Evolutionary conservation across 2,113 vertebrate species (phyloP).

Genomic region (Poecilia latipinna): DNA sequence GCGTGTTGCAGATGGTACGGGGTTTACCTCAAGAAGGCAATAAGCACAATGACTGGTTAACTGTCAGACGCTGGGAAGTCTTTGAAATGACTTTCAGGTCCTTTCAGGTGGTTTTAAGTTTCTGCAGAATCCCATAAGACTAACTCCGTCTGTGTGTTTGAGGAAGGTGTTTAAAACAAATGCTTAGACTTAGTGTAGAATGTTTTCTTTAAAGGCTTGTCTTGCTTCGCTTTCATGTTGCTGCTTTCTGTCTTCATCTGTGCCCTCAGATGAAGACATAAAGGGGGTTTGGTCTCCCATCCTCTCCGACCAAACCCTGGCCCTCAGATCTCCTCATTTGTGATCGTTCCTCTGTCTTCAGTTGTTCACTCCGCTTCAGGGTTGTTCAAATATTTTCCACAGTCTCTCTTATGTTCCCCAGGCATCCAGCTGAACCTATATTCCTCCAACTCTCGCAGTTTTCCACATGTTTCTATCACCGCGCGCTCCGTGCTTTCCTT

Average conservation of each 20-base stretch:
- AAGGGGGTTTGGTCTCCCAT: background rate
- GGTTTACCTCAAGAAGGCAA: slow-evolving; percentile 13
- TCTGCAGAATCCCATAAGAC: slow-evolving; percentile 21
- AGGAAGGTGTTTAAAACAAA: slow-evolving; percentile 35
- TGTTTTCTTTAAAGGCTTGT: slow-evolving; percentile 23
- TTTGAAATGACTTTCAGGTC: slow-evolving; percentile 21
- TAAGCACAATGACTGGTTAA: background rate
- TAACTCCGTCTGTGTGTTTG: slow-evolving; percentile 15
- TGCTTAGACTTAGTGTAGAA: slow-evolving; percentile 9
- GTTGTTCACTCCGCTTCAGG: slow-evolving; percentile 39
- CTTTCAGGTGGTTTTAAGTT: slow-evolving; percentile 28
- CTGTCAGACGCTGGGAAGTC: slow-evolving; percentile 15
- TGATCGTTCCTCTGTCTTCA: slow-evolving; percentile 38
- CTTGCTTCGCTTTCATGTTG: slow-evolving; percentile 25
- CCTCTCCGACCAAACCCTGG: slow-evolving; percentile 13
- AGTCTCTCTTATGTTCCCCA: slow-evolving; percentile 38
- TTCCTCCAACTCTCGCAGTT: slow-evolving; percentile 29
- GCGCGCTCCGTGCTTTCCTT: slow-evolving; percentile 26
- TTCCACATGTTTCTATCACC: slow-evolving; percentile 31
- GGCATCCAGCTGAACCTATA: slow-evolving; percentile 14
- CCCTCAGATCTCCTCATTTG: slow-evolving; percentile 22
- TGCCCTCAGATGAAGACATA: background rate
- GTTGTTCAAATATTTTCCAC: slow-evolving; percentile 32
- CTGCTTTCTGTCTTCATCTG: slow-evolving; percentile 34
- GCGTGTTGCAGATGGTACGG: background rate